These are phyloP conservation scores for Grus americana DNA, from an alignment of 2,113 vertebrate species.

Conservation along the genomic window DNA sequence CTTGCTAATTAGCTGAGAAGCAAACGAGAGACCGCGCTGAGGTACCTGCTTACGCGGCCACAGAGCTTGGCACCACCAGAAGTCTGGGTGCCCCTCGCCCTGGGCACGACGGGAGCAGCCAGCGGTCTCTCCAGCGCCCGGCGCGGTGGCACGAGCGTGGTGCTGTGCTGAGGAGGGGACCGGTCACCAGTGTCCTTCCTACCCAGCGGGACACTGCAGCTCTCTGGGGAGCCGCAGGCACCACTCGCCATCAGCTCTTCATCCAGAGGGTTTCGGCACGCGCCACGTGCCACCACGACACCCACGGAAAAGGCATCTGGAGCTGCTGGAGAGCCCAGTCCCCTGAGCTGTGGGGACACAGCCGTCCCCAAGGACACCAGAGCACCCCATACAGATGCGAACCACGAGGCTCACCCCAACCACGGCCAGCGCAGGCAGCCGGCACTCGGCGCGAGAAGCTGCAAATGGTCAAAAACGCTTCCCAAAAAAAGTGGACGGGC, in stretches of 20 bases:
- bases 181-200: neutral
- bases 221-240: neutral
- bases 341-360: neutral
- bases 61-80: neutral
- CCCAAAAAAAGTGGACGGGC: fast-evolving
- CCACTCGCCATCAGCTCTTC: neutral
- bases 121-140: fast-evolving
- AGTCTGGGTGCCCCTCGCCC: neutral
- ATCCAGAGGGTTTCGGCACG: fast-evolving
- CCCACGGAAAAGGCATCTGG: neutral
- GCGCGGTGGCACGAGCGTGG: fast-evolving
- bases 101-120: fast-evolving
- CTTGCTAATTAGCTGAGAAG: neutral
- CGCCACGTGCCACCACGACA: neutral
- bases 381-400: neutral
- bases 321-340: neutral
- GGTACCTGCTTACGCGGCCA: neutral
- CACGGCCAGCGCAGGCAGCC: neutral
- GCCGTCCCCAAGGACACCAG: neutral
- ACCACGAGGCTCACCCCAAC: neutral
- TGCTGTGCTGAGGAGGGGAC: neutral
- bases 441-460: neutral
- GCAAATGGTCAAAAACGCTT: neutral
- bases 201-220: neutral
- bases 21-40: fast-evolving